phyloP scores from a whole-genome alignment of 2,888 invertebrate species.

The Folsomia manolachei region DNA sequence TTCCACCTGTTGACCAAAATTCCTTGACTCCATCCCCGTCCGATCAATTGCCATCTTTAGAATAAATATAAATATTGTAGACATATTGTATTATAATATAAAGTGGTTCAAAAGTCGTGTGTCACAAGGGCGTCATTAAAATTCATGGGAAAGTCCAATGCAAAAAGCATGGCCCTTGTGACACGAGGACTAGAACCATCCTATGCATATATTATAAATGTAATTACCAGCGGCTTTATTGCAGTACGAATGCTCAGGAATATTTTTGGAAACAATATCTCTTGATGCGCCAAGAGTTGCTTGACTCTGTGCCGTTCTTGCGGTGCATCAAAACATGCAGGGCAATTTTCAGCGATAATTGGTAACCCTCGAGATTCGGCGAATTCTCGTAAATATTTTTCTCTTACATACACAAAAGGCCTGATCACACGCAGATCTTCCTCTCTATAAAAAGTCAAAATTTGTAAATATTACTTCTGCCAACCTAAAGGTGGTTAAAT shows the following conservation, averaged over 20 bases:
- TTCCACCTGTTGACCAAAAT: too few species aligned
- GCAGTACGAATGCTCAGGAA: conserved; percentile 72
- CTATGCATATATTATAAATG: too few species aligned
- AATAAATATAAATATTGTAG: too few species aligned
- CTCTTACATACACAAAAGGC: conserved; percentile 82
- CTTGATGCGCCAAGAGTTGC: conserved; percentile 70
- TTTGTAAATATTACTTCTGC: neutral
- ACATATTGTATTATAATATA: too few species aligned
- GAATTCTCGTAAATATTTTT: conserved; percentile 70
- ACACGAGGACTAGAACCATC: too few species aligned
- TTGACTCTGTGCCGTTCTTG: conserved; percentile 64
- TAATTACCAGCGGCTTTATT: conserved; percentile 72
- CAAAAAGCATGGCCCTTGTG: too few species aligned
- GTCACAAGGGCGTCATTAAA: too few species aligned
- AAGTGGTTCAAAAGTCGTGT: too few species aligned
- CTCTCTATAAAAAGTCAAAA: conserved; percentile 63
- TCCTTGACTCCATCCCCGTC: conserved; percentile 44
- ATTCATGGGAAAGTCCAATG: too few species aligned
- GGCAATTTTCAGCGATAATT: conserved; percentile 65
- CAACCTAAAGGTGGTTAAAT: neutral
- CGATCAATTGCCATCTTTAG: conserved; percentile 26
- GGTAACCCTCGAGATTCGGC: conserved; percentile 71
- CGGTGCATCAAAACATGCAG: conserved; percentile 58
- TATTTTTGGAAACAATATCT: conserved; percentile 70
- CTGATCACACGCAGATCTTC: conserved; percentile 77